Evolutionary conservation across 2,888 invertebrate species (phyloP).

Genomic region (Geophilus truncorum): DNA sequence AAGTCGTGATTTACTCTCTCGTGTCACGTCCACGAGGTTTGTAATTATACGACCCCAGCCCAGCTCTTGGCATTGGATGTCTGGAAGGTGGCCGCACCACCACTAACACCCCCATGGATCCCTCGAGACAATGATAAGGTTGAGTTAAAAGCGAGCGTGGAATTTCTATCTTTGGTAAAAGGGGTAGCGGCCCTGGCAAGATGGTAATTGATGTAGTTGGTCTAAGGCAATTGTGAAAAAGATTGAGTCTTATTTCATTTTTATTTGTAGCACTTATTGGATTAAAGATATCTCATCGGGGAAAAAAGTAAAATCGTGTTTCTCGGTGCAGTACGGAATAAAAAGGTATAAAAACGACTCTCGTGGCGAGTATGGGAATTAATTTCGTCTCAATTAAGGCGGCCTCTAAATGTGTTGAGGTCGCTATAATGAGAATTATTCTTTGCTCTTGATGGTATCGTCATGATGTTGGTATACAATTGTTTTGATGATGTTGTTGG

Average conservation of each 20-base stretch:
- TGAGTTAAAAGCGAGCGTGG: slow-evolving; percentile 23
- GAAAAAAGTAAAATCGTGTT: neutral
- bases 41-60: slow-evolving; percentile 16
- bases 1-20: slow-evolving; percentile 25
- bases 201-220: neutral
- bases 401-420: neutral
- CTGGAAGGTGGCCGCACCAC: slow-evolving; percentile 11
- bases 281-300: neutral
- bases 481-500: slow-evolving; percentile 19
- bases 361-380: neutral
- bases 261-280: neutral
- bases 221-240: slow-evolving; percentile 3
- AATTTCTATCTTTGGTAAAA: neutral
- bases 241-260: slow-evolving; percentile 24
- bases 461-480: neutral
- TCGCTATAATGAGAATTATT: slow-evolving; percentile 19
- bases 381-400: slow-evolving; percentile 12
- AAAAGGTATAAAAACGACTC: neutral
- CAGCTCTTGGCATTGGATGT: neutral
- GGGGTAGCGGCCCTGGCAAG: neutral
- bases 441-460: neutral
- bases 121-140: slow-evolving; percentile 22
- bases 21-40: slow-evolving; percentile 25
- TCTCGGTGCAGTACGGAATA: neutral
- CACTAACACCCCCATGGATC: slow-evolving; percentile 22